phyloP scores from a whole-genome alignment of 2,797 vertebrate genomes.

The Craterocephalus amniculus region DNA sequence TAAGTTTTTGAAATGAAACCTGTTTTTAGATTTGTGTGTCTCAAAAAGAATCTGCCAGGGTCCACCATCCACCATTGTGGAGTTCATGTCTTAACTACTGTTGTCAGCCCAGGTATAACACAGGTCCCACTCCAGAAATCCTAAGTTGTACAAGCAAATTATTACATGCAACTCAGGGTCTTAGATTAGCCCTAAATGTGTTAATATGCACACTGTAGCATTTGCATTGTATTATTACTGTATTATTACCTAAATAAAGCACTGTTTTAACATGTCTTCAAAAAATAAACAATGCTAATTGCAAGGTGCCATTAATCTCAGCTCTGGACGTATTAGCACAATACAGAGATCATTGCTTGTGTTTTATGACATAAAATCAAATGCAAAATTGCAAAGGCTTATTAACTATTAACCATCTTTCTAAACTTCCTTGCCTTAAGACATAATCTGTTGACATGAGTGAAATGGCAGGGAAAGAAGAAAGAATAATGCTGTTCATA shows the following conservation, averaged over 20 bases:
- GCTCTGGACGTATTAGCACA: not conserved
- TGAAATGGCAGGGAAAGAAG: too few species aligned
- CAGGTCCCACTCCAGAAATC: too few species aligned
- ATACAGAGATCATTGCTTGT: not conserved
- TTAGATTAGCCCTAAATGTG: not conserved
- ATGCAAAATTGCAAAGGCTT: too few species aligned
- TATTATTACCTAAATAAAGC: not conserved
- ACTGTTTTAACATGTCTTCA: conserved; percentile 2
- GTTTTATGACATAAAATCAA: not conserved
- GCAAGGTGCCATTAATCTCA: not conserved
- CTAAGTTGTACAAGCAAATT: too few species aligned
- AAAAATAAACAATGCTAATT: not conserved
- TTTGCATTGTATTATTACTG: not conserved
- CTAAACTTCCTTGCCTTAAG: too few species aligned
- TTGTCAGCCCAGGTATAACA: too few species aligned
- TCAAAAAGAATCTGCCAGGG: not conserved
- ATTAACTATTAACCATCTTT: too few species aligned
- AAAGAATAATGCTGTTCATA: too few species aligned
- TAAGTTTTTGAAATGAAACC: not conserved
- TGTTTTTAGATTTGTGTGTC: not conserved
- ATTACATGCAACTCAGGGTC: too few species aligned
- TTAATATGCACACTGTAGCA: not conserved
- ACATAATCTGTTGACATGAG: too few species aligned
- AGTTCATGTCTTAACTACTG: conserved; percentile 17
- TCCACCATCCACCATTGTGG: conserved; percentile 35